A percentile compares a stretch with the other conserved stretches of the same genome.
phyloP scores from a whole-genome alignment of 1,140 invertebrate genomes.

The Drosophila baimaii region DNA sequence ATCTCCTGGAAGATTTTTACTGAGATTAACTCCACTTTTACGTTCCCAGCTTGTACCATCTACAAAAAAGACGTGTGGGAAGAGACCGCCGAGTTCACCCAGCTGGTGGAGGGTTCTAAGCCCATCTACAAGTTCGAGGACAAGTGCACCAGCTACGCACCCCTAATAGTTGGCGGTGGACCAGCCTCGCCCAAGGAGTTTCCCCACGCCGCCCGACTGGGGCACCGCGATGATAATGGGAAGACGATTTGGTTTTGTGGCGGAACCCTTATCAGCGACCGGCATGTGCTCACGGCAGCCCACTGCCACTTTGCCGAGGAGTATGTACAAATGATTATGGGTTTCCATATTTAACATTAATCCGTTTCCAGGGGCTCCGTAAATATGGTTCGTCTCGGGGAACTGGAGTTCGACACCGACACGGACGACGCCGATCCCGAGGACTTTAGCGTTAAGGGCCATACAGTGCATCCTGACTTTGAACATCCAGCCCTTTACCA shows the following conservation, averaged over 20 bases:
- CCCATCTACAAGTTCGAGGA: constrained; percentile 44
- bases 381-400: constrained; percentile 64
- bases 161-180: constrained; percentile 57
- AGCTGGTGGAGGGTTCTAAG: constrained; percentile 25
- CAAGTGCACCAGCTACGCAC: constrained; percentile 58
- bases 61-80: constrained; percentile 64
- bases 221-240: constrained; percentile 46
- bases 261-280: constrained; percentile 82
- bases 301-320: constrained; percentile 70
- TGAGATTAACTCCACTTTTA: background rate
- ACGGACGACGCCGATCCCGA: constrained; percentile 64
- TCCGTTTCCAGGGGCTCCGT: constrained; percentile 26
- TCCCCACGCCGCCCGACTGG: constrained; percentile 82
- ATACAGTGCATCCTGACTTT: constrained; percentile 51
- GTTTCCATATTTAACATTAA: background rate
- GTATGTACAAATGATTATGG: constrained; percentile 27
- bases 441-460: constrained; percentile 43
- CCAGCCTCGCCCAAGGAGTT: constrained; percentile 78
- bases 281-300: constrained; percentile 81
- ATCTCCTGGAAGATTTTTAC: background rate
- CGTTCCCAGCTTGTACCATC: constrained; percentile 56
- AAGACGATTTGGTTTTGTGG: constrained; percentile 76
- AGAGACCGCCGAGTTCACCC: constrained; percentile 46
- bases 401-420: constrained; percentile 57
- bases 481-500: constrained; percentile 42